Conservation (phyloP, 2,888 invertebrate genomes). For the Aricia artaxerxes region DNA sequence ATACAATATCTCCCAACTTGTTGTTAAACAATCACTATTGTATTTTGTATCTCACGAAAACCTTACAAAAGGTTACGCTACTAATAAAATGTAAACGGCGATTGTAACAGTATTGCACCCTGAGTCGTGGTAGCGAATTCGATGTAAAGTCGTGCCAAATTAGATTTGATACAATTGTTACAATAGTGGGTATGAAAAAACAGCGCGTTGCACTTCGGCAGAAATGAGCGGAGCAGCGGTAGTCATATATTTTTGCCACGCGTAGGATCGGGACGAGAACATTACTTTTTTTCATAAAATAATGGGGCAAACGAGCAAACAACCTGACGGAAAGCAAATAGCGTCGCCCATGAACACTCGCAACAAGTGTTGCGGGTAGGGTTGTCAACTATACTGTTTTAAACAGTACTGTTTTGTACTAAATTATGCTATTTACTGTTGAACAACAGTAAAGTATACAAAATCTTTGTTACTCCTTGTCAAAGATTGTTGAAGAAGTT, state of each 20-base stretch:
- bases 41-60: constrained; percentile 17
- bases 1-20: constrained; percentile 25
- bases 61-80: constrained; percentile 11
- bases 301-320: too few species aligned
- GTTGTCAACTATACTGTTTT: too few species aligned
- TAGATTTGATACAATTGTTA: not conserved
- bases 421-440: too few species aligned
- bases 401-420: too few species aligned
- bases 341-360: too few species aligned
- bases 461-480: too few species aligned
- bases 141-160: constrained; percentile 1
- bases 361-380: too few species aligned
- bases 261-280: not conserved
- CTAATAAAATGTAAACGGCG: not conserved
- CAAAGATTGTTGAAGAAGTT: too few species aligned
- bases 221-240: not conserved
- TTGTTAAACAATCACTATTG: constrained; percentile 26
- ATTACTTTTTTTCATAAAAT: too few species aligned
- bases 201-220: too few species aligned
- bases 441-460: too few species aligned
- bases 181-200: not conserved
- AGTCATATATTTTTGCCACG: not conserved
- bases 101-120: not conserved
- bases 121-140: not conserved
- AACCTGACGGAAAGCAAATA: too few species aligned